A percentile compares a stretch with the other conserved stretches of the same genome.
Conservation (phyloP, 2,797 vertebrate species). For the Lagocephalus sceleratus region DNA sequence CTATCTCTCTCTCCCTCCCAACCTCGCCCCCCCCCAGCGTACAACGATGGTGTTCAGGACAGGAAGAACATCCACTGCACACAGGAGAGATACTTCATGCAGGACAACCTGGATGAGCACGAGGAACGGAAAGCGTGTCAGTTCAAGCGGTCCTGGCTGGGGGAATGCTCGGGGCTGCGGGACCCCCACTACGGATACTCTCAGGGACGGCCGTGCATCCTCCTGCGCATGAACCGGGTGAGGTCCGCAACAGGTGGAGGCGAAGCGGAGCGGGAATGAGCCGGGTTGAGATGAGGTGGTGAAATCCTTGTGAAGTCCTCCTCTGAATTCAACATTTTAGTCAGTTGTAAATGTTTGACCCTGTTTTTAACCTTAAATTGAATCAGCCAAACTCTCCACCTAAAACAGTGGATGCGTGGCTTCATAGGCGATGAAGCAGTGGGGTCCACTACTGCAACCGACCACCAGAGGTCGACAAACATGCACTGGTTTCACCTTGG, state of each 20-base stretch:
- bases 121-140: slow-evolving; percentile 89
- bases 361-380: no score
- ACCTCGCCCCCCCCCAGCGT: slow-evolving; percentile 73
- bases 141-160: slow-evolving; percentile 91
- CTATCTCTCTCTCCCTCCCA: slow-evolving; percentile 24
- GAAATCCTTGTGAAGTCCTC: not conserved
- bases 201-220: slow-evolving; percentile 87
- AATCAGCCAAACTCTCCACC: no score
- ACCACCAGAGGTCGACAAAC: no score
- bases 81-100: slow-evolving; percentile 86
- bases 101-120: slow-evolving; percentile 82
- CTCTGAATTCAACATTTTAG: not conserved
- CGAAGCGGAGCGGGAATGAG: not conserved
- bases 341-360: no score
- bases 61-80: slow-evolving; percentile 85
- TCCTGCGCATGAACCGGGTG: slow-evolving; percentile 97
- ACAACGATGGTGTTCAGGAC: slow-evolving; percentile 88
- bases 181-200: slow-evolving; percentile 90
- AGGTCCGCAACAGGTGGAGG: slow-evolving; percentile 24
- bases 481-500: no score
- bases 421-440: no score
- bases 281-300: no score
- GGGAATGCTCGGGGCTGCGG: slow-evolving; percentile 87
- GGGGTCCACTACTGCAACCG: no score
- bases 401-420: no score